Conservation (phyloP, 1,140 invertebrate genomes). For the Trypoxylus dichotomus region DNA sequence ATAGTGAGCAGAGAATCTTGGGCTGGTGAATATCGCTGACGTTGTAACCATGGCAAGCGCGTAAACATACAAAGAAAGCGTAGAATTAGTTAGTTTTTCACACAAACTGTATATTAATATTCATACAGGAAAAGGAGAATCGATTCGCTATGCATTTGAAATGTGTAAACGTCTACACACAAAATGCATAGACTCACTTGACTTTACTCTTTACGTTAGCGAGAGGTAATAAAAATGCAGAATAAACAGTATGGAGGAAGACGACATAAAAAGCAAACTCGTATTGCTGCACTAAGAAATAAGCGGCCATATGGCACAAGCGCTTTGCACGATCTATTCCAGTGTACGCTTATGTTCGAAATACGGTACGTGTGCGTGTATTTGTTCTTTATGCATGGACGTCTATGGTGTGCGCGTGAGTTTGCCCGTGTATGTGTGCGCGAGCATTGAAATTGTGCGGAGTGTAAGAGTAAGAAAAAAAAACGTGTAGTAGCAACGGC, state of each 20-base stretch:
- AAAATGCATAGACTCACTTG: constrained; percentile 12
- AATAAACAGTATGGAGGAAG: constrained; percentile 25
- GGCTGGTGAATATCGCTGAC: background rate
- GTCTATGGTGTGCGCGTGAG: background rate
- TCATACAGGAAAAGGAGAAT: constrained; percentile 22
- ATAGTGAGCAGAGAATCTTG: too few relatives aligned
- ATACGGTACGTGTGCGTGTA: background rate
- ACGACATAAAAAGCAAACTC: constrained; percentile 28
- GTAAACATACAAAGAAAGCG: constrained; percentile 1
- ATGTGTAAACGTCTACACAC: constrained; percentile 11
- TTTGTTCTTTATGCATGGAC: background rate
- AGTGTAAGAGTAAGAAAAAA: background rate
- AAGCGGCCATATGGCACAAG: constrained; percentile 26
- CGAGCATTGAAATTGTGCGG: constrained; percentile 8
- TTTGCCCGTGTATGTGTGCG: background rate
- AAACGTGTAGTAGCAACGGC: constrained; percentile 1
- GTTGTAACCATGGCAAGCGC: background rate
- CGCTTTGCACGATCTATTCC: constrained; percentile 15
- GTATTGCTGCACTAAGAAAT: constrained; percentile 27
- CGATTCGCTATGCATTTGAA: constrained; percentile 13
- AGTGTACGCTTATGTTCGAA: background rate
- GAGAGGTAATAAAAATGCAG: constrained; percentile 26
- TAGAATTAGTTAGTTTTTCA: background rate
- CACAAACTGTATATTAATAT: constrained; percentile 1
- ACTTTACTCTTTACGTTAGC: constrained; percentile 30